Evolutionary conservation across 1,140 invertebrate genomes (phyloP).

Genomic region (Belonocnema kinseyi): DNA sequence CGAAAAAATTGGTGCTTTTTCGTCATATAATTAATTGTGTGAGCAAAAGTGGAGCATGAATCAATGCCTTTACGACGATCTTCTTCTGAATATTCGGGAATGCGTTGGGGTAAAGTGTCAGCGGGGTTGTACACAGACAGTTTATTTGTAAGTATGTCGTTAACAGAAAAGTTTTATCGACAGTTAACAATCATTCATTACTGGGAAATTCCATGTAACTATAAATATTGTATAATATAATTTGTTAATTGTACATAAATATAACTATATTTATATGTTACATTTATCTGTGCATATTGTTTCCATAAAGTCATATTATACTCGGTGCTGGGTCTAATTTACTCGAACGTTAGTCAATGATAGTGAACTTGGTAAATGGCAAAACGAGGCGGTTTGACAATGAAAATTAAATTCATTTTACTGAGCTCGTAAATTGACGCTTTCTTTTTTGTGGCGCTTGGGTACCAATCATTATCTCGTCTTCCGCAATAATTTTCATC

Average conservation of each 20-base stretch:
- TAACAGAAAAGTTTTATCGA: conserved; percentile 51
- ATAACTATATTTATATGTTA: too few relatives aligned
- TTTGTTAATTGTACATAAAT: not conserved
- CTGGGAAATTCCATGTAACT: not conserved
- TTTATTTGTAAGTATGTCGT: conserved; percentile 46
- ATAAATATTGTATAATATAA: not conserved
- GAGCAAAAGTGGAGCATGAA: conserved; percentile 42
- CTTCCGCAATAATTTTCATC: not conserved
- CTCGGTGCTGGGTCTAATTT: conserved; percentile 26
- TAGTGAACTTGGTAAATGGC: conserved; percentile 39
- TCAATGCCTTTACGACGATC: conserved; percentile 48
- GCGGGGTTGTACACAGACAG: conserved; percentile 38
- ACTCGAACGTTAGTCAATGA: conserved; percentile 42
- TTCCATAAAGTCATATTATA: not conserved
- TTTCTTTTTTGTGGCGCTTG: conserved; percentile 20
- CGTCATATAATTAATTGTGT: not conserved
- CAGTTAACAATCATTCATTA: conserved; percentile 41
- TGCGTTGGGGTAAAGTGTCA: conserved; percentile 45
- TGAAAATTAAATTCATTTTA: conserved; percentile 40
- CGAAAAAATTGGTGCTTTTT: not conserved
- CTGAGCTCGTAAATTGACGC: conserved; percentile 39
- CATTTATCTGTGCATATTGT: too few relatives aligned
- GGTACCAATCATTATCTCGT: conserved; percentile 16
- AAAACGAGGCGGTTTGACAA: conserved; percentile 21
- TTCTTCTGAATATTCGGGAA: conserved; percentile 55